Base-by-base conservation (phyloP, 1,140 invertebrate genomes). In the Macrostomum lignano region DNA sequence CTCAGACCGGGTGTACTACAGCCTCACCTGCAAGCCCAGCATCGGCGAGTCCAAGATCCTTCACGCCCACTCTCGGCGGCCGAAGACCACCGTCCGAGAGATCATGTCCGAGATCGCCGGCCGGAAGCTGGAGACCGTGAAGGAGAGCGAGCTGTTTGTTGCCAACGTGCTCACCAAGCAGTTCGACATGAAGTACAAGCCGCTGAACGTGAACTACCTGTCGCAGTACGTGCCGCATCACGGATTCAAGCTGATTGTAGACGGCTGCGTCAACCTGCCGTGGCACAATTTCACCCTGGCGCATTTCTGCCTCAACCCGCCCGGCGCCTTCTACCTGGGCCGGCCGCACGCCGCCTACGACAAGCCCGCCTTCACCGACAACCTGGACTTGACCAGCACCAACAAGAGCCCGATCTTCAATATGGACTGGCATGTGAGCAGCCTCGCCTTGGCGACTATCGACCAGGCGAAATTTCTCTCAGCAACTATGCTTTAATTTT, bases 321-420 rank as follows among this genome's bases (percentile, higher is more conserved):
- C 50, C 7, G 50, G 45, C 20, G 47, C 50, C 0, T 52, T 52
- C 36, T 52, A 52, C 35, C 36, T 49, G 49, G 48, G 47, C 15
- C 41, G 42, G 28, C 47, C 46, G 21, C 46, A 50, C 44, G 47
- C 50, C 9, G 43, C 47, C 0, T 52, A 48, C 42, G 50, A 52
- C 42, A 52, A 52, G 29, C 40, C 47, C 29, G 37, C 38, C 19
- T 52, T 52, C 36, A 46, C 44, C 23, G 44, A 49, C 25, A 36
- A 46, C 20, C 38, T 52, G 17, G 45, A 51, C 33, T 34, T 45
- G 26, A 37, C 37, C 14, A 50, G 47, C 38, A 50, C 47, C 7
- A 47, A 51, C 35, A 46, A 41, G 7, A 46, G 45, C 17, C 50
- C 50, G 17, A 36, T 40, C 15, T 52, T 48, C 48, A 46, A 41